Evolutionary conservation across 2,888 invertebrate genomes (phyloP).

Genomic region (Pachydiplax longipennis): DNA sequence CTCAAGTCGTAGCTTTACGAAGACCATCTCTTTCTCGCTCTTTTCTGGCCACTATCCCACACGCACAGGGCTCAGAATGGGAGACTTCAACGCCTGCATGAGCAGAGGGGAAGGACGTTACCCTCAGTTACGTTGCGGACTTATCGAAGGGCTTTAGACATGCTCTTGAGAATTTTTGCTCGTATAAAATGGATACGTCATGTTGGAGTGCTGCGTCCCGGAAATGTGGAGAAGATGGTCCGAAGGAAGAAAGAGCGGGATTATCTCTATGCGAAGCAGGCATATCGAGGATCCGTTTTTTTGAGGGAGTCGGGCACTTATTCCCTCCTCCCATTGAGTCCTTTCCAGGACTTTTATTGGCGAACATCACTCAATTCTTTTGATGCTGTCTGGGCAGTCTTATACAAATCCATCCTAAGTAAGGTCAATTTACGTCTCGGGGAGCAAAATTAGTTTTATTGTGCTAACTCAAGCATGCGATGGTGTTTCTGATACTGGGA

Average conservation of each 20-base stretch:
- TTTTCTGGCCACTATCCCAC: neutral
- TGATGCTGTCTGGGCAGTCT: neutral
- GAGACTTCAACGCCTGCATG: constrained; percentile 22
- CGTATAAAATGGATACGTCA: constrained; percentile 43
- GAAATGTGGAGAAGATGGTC: neutral
- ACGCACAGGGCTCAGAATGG: neutral
- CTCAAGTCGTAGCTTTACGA: neutral
- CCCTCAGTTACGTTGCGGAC: constrained; percentile 14
- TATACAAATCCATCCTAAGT: too few relatives aligned
- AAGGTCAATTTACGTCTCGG: too few relatives aligned
- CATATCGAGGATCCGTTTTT: neutral
- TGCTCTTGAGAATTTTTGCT: constrained; percentile 19
- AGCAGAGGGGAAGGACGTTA: constrained; percentile 25
- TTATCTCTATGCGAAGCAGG: neutral
- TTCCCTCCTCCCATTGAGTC: neutral
- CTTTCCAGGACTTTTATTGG: neutral
- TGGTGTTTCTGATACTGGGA: too few relatives aligned
- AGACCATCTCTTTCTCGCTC: neutral
- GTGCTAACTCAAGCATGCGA: too few relatives aligned
- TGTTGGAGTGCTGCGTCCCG: constrained; percentile 33
- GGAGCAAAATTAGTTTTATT: too few relatives aligned
- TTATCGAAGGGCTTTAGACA: constrained; percentile 33
- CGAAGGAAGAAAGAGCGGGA: neutral
- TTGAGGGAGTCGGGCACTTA: neutral
- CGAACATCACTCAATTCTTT: neutral